These are phyloP conservation scores for Nyctereutes procyonoides DNA, from an alignment of 2,113 vertebrate species.

Conservation along the genomic window DNA sequence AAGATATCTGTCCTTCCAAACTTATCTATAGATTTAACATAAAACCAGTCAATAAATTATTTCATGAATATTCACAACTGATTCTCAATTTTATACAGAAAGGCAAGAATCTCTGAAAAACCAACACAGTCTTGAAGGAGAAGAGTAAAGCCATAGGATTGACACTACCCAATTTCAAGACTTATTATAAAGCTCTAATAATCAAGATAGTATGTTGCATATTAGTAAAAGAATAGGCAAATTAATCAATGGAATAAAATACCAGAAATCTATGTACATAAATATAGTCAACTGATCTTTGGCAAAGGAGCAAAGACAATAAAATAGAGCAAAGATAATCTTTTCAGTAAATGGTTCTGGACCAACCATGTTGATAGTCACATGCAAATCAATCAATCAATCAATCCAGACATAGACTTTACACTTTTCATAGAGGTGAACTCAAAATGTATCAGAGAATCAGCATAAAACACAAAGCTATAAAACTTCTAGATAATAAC, in stretches of 20 bases:
- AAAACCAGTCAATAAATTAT: background rate
- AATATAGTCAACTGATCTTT: background rate
- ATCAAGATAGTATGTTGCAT: background rate
- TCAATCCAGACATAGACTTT: background rate
- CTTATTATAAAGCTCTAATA: background rate
- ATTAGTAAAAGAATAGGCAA: background rate
- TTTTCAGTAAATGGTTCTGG: background rate
- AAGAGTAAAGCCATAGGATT: background rate
- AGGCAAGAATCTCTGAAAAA: background rate
- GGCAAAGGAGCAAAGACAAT: background rate
- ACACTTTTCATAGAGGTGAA: background rate
- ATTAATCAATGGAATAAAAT: background rate
- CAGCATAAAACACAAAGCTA: background rate
- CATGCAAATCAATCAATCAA: too few relatives aligned
- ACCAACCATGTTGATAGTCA: background rate
- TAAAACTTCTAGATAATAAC: background rate
- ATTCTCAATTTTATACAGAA: background rate
- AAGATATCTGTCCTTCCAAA: background rate
- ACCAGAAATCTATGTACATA: background rate
- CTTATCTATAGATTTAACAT: background rate
- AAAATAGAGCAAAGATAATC: background rate
- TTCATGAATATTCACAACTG: background rate
- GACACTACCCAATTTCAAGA: background rate
- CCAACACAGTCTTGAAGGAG: background rate
- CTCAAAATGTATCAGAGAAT: background rate